Percentiles rank a stretch among this genome's conserved stretches.
Conservation (phyloP, 2,888 invertebrate genomes). For the Rhogogaster chlorosoma region DNA sequence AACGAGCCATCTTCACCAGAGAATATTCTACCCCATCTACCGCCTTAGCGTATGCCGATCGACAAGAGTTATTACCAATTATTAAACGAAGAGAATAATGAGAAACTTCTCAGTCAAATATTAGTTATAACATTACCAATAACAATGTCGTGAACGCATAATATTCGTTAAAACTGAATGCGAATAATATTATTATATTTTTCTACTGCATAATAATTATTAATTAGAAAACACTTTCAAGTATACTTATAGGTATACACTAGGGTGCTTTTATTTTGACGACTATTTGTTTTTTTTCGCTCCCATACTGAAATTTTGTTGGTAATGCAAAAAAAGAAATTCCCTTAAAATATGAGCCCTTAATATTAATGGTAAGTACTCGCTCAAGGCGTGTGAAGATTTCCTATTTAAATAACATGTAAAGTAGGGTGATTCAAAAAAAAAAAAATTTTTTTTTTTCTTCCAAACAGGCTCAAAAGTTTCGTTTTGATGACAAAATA, state of each 20-base stretch:
- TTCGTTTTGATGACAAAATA: no score
- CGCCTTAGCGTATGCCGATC: conserved; percentile 70
- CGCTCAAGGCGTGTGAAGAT: no score
- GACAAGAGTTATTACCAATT: not conserved
- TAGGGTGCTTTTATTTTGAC: no score
- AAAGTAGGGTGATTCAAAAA: no score
- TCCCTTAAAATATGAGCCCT: no score
- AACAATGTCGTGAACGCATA: conserved; percentile 64
- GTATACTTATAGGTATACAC: not conserved
- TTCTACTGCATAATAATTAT: conserved; percentile 70
- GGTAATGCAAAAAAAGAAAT: no score
- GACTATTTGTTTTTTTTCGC: no score
- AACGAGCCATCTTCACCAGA: conserved; percentile 71
- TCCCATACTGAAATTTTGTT: no score
- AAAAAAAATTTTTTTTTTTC: no score
- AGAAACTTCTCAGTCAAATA: conserved; percentile 18
- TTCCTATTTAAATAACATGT: no score
- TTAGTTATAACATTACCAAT: conserved; percentile 17
- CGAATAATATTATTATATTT: conserved; percentile 69
- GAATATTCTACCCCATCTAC: conserved; percentile 73
- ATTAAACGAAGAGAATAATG: conserved; percentile 15
- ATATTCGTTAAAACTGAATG: conserved; percentile 71
- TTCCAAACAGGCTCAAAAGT: no score
- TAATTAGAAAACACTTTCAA: conserved; percentile 17
- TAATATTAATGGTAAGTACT: no score